Evolutionary conservation across 2,113 vertebrate species (phyloP).

Genomic region (Caranx melampygus): DNA sequence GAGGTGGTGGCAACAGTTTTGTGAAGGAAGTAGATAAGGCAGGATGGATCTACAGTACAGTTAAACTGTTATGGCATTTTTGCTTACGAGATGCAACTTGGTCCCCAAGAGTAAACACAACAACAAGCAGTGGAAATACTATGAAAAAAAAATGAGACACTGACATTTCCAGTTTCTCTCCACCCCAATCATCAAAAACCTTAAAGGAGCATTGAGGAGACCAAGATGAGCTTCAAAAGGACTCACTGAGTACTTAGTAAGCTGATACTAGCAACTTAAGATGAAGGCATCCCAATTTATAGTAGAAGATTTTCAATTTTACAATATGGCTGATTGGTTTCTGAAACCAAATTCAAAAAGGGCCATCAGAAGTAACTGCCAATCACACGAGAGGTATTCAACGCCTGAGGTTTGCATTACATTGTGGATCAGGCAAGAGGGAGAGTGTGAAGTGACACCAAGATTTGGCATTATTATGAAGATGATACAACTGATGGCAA

Average conservation of each 20-base stretch:
- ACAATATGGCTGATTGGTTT: background rate
- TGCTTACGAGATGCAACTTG: constrained; percentile 69
- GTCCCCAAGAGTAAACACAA: constrained; percentile 68
- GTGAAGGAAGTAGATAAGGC: constrained; percentile 77
- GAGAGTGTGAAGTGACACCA: background rate
- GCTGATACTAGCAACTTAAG: background rate
- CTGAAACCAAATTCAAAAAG: background rate
- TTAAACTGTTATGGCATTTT: constrained; percentile 76
- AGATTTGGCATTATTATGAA: background rate
- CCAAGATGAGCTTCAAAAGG: constrained; percentile 22
- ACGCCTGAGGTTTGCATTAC: background rate
- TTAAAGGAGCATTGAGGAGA: constrained; percentile 17
- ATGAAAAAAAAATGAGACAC: constrained; percentile 33
- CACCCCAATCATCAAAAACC: constrained; percentile 37
- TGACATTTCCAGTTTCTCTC: constrained; percentile 45
- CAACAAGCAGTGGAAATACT: constrained; percentile 44
- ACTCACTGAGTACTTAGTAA: background rate
- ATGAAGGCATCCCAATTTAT: background rate
- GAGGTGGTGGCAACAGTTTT: constrained; percentile 74
- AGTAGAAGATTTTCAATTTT: background rate
- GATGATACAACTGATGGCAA: background rate
- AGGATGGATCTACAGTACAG: constrained; percentile 67
- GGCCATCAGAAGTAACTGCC: background rate
- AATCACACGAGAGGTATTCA: background rate
- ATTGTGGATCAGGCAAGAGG: background rate